Evolutionary conservation across 2,888 invertebrate species (phyloP).

Genomic region (Crocallis elinguaria): DNA sequence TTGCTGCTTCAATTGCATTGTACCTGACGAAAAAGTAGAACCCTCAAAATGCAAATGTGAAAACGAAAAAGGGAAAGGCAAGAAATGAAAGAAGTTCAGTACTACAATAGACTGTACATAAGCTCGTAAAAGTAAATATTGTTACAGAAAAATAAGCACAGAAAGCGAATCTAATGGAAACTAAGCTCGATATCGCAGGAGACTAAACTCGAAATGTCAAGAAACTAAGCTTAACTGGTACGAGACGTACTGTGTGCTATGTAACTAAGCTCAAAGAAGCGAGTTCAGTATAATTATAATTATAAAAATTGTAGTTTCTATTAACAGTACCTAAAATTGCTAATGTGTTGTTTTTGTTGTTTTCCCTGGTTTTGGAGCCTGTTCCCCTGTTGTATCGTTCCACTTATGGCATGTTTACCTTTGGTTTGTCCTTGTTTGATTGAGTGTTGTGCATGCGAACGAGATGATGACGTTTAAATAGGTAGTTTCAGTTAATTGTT

Average conservation of each 20-base stretch:
- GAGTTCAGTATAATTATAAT: too few relatives aligned
- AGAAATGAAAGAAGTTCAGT: neutral
- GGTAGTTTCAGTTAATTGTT: neutral
- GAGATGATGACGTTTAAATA: conserved; percentile 16
- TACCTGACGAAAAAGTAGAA: conserved; percentile 43
- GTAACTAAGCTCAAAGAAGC: too few relatives aligned
- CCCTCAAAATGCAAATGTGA: neutral
- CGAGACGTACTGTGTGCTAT: too few relatives aligned
- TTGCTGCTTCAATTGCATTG: conserved; percentile 52
- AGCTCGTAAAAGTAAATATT: too few relatives aligned
- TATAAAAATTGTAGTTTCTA: too few relatives aligned
- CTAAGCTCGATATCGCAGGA: too few relatives aligned
- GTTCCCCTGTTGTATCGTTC: conserved; percentile 42
- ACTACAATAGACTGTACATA: neutral
- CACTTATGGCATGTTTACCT: conserved; percentile 47
- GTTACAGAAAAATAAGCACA: too few relatives aligned
- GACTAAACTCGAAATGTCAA: too few relatives aligned
- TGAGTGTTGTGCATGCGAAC: conserved; percentile 31
- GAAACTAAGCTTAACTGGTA: too few relatives aligned
- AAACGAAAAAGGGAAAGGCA: neutral
- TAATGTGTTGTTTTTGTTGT: neutral
- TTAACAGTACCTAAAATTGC: too few relatives aligned
- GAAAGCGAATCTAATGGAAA: too few relatives aligned
- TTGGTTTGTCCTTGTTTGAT: conserved; percentile 47
- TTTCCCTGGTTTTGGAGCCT: neutral